A percentile compares a stretch with the other conserved stretches of the same genome.
Conservation (phyloP, 23 tunicate species). For the Diplosoma virens region DNA sequence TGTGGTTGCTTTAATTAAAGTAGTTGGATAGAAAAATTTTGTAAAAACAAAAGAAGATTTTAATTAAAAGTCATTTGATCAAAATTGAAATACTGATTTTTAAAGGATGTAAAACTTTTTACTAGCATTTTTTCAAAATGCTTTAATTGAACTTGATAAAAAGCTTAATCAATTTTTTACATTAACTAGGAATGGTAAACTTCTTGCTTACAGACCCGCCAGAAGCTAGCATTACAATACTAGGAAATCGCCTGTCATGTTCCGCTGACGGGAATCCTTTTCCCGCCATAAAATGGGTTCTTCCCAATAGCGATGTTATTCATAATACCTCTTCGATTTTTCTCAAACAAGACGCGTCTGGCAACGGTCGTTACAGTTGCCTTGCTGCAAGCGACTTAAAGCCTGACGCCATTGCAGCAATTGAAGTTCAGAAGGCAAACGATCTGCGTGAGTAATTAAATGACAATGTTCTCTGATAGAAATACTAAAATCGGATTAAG, state of each 20-base stretch:
- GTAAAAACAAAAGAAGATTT: no score
- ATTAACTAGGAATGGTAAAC: no score
- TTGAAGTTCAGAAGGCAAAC: constrained; percentile 39
- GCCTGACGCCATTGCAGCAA: constrained; percentile 37
- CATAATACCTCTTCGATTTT: background rate
- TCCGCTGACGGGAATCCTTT: constrained; percentile 47
- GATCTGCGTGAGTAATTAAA: constrained; percentile 55
- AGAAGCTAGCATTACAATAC: constrained; percentile 17
- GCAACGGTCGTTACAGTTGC: constrained; percentile 61
- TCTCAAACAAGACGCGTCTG: constrained; percentile 20
- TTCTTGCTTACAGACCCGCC: constrained; percentile 50
- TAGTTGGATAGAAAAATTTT: no score
- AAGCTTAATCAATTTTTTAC: no score
- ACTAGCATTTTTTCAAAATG: no score
- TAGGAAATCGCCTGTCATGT: constrained; percentile 49
- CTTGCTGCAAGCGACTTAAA: constrained; percentile 39
- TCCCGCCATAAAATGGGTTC: constrained; percentile 38
- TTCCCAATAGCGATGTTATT: constrained; percentile 37
- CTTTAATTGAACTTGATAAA: no score
- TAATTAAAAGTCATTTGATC: no score
- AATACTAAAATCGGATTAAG: no score
- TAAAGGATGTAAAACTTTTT: no score
- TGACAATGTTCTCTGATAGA: no score
- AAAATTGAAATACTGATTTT: no score
- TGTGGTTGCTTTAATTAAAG: no score